phyloP scores from a whole-genome alignment of 1,140 invertebrate genomes.

The Hylyphantes graminicola region DNA sequence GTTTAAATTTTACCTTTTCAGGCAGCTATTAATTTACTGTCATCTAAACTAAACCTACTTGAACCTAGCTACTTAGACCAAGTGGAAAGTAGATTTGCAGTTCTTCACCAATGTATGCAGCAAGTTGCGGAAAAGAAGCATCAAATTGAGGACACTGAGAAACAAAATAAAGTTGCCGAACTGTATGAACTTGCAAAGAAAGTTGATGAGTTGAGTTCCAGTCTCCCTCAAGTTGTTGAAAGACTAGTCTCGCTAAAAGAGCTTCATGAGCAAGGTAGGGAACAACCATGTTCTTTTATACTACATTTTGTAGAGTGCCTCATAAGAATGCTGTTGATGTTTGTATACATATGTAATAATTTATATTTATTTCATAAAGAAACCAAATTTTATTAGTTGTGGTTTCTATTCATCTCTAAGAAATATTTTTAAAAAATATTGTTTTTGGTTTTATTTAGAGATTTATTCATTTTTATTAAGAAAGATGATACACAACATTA shows the following conservation, averaged over 20 bases:
- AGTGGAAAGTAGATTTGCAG: slow-evolving; percentile 80
- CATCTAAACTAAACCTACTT: slow-evolving; percentile 80
- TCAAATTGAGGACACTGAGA: slow-evolving; percentile 78
- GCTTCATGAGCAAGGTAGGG: slow-evolving; percentile 87
- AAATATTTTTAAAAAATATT: too few species aligned
- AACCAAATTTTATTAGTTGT: too few species aligned
- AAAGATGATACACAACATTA: too few species aligned
- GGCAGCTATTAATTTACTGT: slow-evolving; percentile 80
- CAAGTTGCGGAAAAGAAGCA: slow-evolving; percentile 77
- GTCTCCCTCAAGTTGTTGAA: slow-evolving; percentile 83
- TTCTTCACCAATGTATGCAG: slow-evolving; percentile 81
- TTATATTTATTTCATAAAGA: too few species aligned
- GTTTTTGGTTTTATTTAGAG: too few species aligned
- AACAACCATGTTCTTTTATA: too few species aligned
- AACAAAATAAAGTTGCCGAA: slow-evolving; percentile 83
- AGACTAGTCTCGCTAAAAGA: slow-evolving; percentile 83
- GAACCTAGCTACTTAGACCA: slow-evolving; percentile 84
- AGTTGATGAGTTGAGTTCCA: slow-evolving; percentile 80
- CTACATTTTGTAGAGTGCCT: too few species aligned
- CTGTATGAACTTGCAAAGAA: slow-evolving; percentile 88
- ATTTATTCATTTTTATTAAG: too few species aligned
- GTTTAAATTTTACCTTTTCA: slow-evolving; percentile 48
- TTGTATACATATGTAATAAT: too few species aligned
- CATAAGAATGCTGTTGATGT: too few species aligned
- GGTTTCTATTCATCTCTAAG: too few species aligned